Evolutionary conservation across 2,113 vertebrate species (phyloP).

Genomic region (Alosa alosa): DNA sequence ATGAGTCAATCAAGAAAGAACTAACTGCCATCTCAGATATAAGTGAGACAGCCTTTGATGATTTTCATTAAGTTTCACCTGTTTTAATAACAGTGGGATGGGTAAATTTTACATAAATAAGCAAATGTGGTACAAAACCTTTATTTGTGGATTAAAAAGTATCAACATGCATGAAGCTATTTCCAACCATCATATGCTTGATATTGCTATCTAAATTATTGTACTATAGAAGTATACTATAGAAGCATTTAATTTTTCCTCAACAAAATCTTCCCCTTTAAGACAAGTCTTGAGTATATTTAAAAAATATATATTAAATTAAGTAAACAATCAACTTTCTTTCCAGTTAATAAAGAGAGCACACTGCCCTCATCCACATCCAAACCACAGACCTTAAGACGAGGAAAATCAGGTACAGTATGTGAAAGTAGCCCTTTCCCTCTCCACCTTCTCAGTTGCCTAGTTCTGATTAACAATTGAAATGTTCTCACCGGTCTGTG

Average conservation of each 20-base stretch:
- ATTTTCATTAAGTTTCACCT: too few relatives aligned
- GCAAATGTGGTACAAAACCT: too few relatives aligned
- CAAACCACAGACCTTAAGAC: not conserved
- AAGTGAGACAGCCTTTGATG: slow-evolving; percentile 39
- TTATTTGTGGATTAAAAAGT: too few relatives aligned
- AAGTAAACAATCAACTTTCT: not conserved
- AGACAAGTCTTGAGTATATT: too few relatives aligned
- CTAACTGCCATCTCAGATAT: slow-evolving; percentile 61
- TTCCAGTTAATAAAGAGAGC: slow-evolving; percentile 27
- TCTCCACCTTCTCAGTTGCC: not conserved
- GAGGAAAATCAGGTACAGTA: not conserved
- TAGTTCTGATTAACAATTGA: not conserved
- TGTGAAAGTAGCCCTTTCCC: not conserved
- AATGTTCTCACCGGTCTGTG: not conserved
- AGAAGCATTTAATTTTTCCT: too few relatives aligned
- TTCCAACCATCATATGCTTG: not conserved
- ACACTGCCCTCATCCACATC: not conserved
- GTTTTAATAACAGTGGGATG: too few relatives aligned
- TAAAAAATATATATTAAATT: not conserved
- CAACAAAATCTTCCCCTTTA: too few relatives aligned
- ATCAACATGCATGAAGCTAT: too few relatives aligned
- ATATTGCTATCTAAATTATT: not conserved
- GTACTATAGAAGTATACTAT: too few relatives aligned
- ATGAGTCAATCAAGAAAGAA: slow-evolving; percentile 59
- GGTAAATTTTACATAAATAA: too few relatives aligned